These are phyloP conservation scores for Galendromus occidentalis DNA, from an alignment of 1,140 invertebrate genomes.

Conservation along the genomic window DNA sequence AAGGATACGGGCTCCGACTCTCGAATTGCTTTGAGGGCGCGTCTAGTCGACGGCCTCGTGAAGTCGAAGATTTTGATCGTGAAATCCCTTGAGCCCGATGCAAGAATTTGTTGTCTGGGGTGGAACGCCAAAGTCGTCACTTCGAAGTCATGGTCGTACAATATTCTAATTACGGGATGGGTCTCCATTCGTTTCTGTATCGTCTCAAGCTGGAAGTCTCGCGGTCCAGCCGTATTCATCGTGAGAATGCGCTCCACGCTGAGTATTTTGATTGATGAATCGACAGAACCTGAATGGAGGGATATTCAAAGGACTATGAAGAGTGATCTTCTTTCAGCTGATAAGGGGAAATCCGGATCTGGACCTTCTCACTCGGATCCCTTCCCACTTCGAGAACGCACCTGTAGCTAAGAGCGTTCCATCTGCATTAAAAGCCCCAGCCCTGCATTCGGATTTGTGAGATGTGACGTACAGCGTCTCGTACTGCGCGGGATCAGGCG, in stretches of 20 bases:
- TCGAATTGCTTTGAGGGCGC: slow-evolving; percentile 86
- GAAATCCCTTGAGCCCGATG: slow-evolving; percentile 78
- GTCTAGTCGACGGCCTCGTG: slow-evolving; percentile 91
- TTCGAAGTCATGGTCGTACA: slow-evolving; percentile 97
- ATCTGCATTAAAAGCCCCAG: slow-evolving; percentile 80
- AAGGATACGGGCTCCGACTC: slow-evolving; percentile 73
- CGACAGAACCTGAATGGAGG: slow-evolving; percentile 88
- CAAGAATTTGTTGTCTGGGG: slow-evolving; percentile 70
- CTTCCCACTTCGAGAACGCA: neutral
- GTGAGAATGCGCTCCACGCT: slow-evolving; percentile 95
- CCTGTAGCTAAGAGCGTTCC: slow-evolving; percentile 28
- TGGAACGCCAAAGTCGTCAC: slow-evolving; percentile 93
- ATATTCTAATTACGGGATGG: slow-evolving; percentile 88
- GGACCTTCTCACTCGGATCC: no score
- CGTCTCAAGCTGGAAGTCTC: slow-evolving; percentile 18
- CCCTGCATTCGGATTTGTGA: slow-evolving; percentile 85
- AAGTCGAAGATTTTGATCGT: slow-evolving; percentile 93
- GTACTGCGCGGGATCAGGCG: slow-evolving; percentile 81
- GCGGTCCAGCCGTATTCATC: slow-evolving; percentile 38
- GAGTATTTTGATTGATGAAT: slow-evolving; percentile 94
- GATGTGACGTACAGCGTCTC: slow-evolving; percentile 97
- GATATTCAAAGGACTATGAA: no score
- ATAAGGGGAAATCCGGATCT: no score
- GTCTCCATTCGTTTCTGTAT: slow-evolving; percentile 57
- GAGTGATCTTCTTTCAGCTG: no score